Base-by-base conservation (phyloP, 2,888 invertebrate species). In the Eristalis tenax region DNA sequence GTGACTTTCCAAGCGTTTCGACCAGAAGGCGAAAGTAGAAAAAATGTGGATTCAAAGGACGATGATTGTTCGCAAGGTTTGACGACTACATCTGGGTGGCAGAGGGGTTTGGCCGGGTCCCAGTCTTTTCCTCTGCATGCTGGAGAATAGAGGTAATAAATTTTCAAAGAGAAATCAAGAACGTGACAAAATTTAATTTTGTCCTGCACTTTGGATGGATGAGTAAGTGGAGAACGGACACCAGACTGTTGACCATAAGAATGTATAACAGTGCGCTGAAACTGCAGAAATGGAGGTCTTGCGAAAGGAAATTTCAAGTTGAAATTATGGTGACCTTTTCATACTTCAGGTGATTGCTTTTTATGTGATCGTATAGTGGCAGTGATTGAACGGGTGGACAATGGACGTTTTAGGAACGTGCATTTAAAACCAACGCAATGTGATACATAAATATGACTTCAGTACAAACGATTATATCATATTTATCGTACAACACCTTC, bases 171-270 rank as follows among this genome's bases (percentile, higher is more conserved):
- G 23, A 40, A 66, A 40, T 66, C 65, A 40, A 22, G 40, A 66
- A 66, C 65, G 65, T 66, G 65, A 40, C 40, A 40, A 66, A 66
- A 40, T 66, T 66, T 66, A 66, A 66, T 66, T 66, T 66, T 35
- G 65, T 66, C 22, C 65, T 26, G 15, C 11, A 23, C 11, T 59
- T 23, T 26, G 23, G 59, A 59, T 59, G 26, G 26, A 59, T 59
- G 59, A 59, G 26, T 23, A 26, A 26, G 57, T 26, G 59, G 26
- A 38, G 13, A 38, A 38, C 38, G 59, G 59, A 23, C 59, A 59
- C 59, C 26, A 26, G 15, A 59, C 59, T 26, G 26, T 8, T 59
- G 59, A 50, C 50, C 50, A 18, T 18, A 50, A 26, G 59, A 59
- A 23, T 59, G 26, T 26, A 26, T 59, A 59, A 59, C 13, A 23